phyloP scores from a whole-genome alignment of 2,888 invertebrate species.

The Pherbina coryleti region DNA sequence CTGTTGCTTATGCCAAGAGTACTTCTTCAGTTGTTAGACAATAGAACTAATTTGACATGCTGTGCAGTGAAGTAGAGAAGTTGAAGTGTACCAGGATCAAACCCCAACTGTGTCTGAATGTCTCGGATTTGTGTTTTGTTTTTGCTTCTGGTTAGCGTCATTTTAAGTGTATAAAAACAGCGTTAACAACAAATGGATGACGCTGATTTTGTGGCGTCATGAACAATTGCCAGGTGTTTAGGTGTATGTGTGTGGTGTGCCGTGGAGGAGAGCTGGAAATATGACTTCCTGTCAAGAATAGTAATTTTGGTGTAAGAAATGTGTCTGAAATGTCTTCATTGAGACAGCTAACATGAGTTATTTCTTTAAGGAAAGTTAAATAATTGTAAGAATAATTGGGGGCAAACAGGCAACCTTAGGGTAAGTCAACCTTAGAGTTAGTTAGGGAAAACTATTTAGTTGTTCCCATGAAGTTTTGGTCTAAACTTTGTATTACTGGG shows the following conservation, averaged over 20 bases:
- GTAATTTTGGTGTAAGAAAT: background rate
- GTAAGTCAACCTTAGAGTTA: too few species aligned
- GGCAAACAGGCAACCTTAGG: too few species aligned
- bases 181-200: background rate
- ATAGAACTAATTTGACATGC: constrained; percentile 31
- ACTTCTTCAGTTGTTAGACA: background rate
- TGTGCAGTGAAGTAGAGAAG: constrained; percentile 7
- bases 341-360: background rate
- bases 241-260: background rate
- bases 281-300: constrained; percentile 6
- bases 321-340: constrained; percentile 6
- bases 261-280: background rate
- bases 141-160: background rate
- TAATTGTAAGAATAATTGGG: too few species aligned
- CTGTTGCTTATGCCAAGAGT: background rate
- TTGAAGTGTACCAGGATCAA: background rate
- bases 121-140: background rate
- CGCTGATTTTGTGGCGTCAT: constrained; percentile 4
- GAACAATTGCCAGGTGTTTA: background rate
- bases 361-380: too few species aligned
- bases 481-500: too few species aligned
- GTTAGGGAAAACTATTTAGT: too few species aligned
- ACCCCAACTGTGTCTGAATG: background rate
- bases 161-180: background rate
- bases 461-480: too few species aligned